Percentiles rank a stretch among this genome's conserved stretches.
Evolutionary conservation across 30 jellyfish, hydroid and myxozoan species (phyloP).

Genomic region (Catostylus mosaicus): DNA sequence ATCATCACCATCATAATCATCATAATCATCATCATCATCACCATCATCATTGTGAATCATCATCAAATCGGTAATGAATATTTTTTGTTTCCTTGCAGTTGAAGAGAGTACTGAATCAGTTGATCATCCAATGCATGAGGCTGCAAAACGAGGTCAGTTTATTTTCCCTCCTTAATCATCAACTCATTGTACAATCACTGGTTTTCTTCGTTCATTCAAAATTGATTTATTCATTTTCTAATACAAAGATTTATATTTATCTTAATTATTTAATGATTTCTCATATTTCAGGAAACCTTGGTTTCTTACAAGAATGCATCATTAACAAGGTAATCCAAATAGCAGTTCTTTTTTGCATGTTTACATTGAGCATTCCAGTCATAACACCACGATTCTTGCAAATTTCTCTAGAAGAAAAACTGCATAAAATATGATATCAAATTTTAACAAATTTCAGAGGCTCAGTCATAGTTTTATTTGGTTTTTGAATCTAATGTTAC

Average conservation of each 20-base stretch:
- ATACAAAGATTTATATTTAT: background rate
- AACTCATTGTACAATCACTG: background rate
- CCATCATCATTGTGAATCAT: background rate
- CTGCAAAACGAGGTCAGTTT: conserved; percentile 97
- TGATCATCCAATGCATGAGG: conserved; percentile 98
- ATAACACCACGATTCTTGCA: too few relatives aligned
- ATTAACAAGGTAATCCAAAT: conserved; percentile 68
- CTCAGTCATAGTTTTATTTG: too few relatives aligned
- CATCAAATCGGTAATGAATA: background rate
- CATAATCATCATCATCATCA: background rate
- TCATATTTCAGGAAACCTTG: conserved; percentile 67
- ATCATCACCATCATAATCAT: background rate
- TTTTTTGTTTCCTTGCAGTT: conserved; percentile 51
- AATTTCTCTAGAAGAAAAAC: too few relatives aligned
- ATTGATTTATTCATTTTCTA: background rate
- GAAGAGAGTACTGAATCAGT: conserved; percentile 96
- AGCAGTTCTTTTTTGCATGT: too few relatives aligned
- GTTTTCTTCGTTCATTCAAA: background rate
- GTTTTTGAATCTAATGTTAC: too few relatives aligned
- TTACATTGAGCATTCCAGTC: too few relatives aligned
- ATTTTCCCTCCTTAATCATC: background rate
- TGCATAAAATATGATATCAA: too few relatives aligned
- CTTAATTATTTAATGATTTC: too few relatives aligned
- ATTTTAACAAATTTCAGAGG: too few relatives aligned
- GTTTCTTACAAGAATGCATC: conserved; percentile 81